Base-by-base conservation (phyloP, 2,888 invertebrate genomes). In the Cetonia aurata region DNA sequence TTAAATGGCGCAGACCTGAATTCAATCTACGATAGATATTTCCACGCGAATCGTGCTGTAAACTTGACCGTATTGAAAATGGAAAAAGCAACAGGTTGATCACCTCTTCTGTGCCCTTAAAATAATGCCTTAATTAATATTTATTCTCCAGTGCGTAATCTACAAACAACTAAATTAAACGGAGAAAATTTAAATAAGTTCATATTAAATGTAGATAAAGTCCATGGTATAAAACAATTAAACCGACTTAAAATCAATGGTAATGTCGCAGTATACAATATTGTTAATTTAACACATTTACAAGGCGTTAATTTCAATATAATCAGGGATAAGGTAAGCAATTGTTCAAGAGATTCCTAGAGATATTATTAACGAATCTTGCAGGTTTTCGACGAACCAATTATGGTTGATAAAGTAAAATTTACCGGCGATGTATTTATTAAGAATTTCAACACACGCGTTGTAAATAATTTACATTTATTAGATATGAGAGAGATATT, bases 171-270 rank as follows among this genome's bases (percentile, higher is more conserved):
- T 31, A 76, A 60, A 42, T 73, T 80, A 44, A 81, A 82, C 69
- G 75, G 76, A 10, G 72, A 77, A 57, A 56, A 71, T 33, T 72
- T 81, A 15, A 73, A 75, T 33, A 75, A 80, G 41, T 77, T 79
- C 71, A 67, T 77, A 55, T 59, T 69, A 15, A 74, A 77, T 68
- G 42, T 77, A 4, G 71, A 80, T 57, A 70, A 78, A 55, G 73
- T 80, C 9, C 68, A 76, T 19, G 71, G 69, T 17, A 69, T 72
- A 12, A 69, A 72, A 31, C 65, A 67, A 46, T 72, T 82, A 50
- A 74, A 78, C 25, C 74, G 76, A 52, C 66, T 82, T 46, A 70
- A 71, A 56, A 75, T 82, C 31, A 74, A 74, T 37, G 79, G 80
- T 44, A 75, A 80, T 70, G 73, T 79, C 42, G 71, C 69, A 37